Conservation (phyloP, 2,797 vertebrate genomes). For the Girardinus metallicus region DNA sequence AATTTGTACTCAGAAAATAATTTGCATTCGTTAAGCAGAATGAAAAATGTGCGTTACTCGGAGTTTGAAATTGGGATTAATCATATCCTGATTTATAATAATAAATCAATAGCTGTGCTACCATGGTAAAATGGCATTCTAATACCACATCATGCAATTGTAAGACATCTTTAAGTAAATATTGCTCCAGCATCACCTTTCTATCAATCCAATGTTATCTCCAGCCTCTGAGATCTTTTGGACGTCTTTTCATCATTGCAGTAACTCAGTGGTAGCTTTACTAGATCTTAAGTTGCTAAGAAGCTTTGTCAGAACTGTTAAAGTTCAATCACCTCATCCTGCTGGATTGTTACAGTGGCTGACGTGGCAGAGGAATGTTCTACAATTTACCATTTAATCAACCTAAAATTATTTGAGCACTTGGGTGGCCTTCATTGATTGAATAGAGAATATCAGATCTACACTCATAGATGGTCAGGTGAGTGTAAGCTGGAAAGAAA, state of each 20-base stretch:
- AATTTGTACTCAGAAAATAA: neutral
- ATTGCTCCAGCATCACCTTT: neutral
- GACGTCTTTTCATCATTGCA: neutral
- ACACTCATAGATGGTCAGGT: neutral
- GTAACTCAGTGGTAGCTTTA: neutral
- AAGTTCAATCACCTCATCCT: neutral
- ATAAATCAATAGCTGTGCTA: neutral
- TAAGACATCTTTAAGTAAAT: neutral
- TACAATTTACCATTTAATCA: neutral
- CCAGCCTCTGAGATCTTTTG: neutral
- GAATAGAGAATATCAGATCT: neutral
- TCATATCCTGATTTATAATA: too few relatives aligned
- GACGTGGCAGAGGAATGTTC: neutral
- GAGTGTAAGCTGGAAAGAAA: neutral
- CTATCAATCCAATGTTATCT: neutral
- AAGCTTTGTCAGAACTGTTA: neutral
- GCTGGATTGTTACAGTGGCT: neutral
- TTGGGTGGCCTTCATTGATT: neutral
- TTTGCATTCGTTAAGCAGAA: neutral
- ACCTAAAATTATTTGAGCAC: neutral
- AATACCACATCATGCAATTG: neutral
- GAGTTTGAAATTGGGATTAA: neutral
- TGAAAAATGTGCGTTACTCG: neutral
- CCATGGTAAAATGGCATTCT: neutral
- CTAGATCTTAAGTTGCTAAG: neutral